phyloP scores from a whole-genome alignment of 2,113 vertebrate species.

The Hypanus sabinus region DNA sequence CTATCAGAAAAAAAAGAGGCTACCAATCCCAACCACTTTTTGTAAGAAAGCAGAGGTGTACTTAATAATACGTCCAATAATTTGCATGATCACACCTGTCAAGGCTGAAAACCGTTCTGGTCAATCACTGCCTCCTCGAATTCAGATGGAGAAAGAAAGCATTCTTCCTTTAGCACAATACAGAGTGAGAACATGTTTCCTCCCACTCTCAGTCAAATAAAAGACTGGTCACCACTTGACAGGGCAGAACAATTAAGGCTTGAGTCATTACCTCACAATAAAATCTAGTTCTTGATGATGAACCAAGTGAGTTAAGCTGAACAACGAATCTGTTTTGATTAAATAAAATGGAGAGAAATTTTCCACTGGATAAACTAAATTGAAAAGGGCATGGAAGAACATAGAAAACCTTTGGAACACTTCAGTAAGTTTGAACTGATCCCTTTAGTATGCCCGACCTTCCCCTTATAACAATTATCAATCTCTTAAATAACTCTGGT shows the following conservation, averaged over 20 bases:
- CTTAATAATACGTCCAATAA: background rate
- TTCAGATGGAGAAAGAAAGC: slow-evolving; percentile 7
- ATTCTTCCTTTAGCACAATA: background rate
- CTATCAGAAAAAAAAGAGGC: background rate
- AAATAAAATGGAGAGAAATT: background rate
- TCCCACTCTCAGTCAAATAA: slow-evolving; percentile 4
- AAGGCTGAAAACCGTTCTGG: slow-evolving; percentile 13
- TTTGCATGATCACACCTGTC: slow-evolving; percentile 31
- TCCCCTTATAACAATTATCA: background rate
- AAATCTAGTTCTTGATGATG: too few species aligned
- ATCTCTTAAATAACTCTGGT: slow-evolving; percentile 1
- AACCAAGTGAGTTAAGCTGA: background rate
- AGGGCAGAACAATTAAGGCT: background rate
- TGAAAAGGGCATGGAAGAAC: background rate
- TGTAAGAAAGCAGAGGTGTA: background rate
- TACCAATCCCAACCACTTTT: background rate
- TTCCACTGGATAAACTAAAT: background rate
- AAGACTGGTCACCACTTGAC: background rate
- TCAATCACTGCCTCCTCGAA: slow-evolving; percentile 26
- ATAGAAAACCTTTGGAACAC: background rate
- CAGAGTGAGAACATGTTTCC: background rate
- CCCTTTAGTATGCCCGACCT: background rate
- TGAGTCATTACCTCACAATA: background rate
- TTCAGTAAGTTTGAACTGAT: background rate
- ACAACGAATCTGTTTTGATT: too few species aligned